Base-by-base conservation (phyloP, 2,888 invertebrate genomes). In the Macrosiphum euphorbiae region DNA sequence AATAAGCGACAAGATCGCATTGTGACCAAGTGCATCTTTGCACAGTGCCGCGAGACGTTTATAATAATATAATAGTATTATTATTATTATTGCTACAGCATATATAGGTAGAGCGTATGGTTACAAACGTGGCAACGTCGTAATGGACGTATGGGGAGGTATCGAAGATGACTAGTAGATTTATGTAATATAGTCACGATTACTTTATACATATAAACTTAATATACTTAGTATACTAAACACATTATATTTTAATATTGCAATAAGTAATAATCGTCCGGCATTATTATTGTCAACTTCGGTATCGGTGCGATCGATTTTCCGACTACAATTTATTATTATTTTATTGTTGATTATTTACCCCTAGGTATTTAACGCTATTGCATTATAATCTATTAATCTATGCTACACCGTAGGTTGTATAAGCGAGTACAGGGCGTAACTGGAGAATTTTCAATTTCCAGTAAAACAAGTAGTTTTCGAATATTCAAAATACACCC, bases 11-110 rank as follows among this genome's bases (percentile, higher is more conserved):
- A 35, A 35, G 26, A 11, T 28, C 35, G 10, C 35, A 78, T 78
- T 78, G 78, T 78, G 78, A 78, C 78, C 78, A 78, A 24, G 35
- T 78, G 78, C 78, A 78, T n/a, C 78, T 78, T 78, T 20, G 78
- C 78, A 20, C 78, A 3, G 78, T 78, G 78, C 78, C 78, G 20
- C 78, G 35, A 35, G 78, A 78, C 8, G 35, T 35, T 7, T 35
- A 35, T 20, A 78, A 78, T 67, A 67, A n/a, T 78, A 78, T 78
- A 78, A 78, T 78, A 35, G 78, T 35, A 35, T 78, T 78, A 20
- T 35, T 58, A 58, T 78, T 78, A 78, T 78, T 67, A 67, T 16
- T 78, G 26, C 20, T 35, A 35, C 78, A 24, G 8, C 4, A 3
- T 5, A 20, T n/a, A n/a, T n/a, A 58, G 58, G 58, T 26, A 24